These are phyloP conservation scores for Cochlearius cochlearius DNA, from an alignment of 2,113 vertebrate genomes.

Conservation along the genomic window DNA sequence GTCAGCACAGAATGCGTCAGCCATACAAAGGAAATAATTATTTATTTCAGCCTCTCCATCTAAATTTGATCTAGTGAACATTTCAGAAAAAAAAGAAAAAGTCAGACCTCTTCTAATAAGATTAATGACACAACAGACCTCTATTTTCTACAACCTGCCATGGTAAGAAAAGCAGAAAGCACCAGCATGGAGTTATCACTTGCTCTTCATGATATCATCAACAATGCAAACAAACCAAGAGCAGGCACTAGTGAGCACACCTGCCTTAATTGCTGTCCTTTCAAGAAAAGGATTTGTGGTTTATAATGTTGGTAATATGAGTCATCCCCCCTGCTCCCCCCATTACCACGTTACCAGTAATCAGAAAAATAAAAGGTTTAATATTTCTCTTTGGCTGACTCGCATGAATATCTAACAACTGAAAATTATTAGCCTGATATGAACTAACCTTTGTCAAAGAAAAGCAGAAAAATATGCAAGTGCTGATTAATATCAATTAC, in stretches of 20 bases:
- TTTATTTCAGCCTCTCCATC: background rate
- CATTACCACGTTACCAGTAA: background rate
- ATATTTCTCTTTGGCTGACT: background rate
- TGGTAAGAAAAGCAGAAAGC: background rate
- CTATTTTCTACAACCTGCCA: background rate
- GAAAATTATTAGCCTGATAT: background rate
- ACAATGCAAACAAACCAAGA: background rate
- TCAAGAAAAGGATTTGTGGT: background rate
- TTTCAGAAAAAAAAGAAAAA: background rate
- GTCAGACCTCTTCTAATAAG: background rate
- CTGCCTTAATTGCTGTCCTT: background rate
- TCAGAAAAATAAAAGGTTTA: background rate
- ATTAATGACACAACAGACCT: background rate
- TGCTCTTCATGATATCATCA: background rate
- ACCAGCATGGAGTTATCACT: background rate
- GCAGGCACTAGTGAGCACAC: too few relatives aligned
- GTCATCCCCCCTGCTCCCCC: background rate
- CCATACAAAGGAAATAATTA: background rate
- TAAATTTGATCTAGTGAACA: background rate
- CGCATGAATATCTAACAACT: background rate
- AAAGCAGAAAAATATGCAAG: background rate
- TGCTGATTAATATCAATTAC: background rate
- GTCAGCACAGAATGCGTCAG: background rate
- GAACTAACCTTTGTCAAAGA: background rate
- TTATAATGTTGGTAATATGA: background rate